Evolutionary conservation across 2,113 vertebrate species (phyloP).

Genomic region (Eulacestoma nigropectus): DNA sequence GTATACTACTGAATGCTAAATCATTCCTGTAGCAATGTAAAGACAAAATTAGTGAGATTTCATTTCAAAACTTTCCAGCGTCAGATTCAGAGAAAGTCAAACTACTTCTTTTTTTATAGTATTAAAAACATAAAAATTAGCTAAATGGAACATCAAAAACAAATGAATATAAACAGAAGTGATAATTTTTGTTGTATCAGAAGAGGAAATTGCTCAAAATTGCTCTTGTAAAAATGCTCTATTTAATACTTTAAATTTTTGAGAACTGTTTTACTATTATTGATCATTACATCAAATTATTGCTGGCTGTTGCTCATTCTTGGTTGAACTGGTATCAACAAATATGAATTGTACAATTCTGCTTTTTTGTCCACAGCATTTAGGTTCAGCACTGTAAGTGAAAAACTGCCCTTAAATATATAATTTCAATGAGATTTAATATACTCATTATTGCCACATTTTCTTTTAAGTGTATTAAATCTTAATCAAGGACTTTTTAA

Average conservation of each 20-base stretch:
- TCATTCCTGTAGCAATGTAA: not conserved
- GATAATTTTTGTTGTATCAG: not conserved
- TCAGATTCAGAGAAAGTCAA: not conserved
- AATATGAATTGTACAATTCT: not conserved
- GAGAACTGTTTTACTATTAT: not conserved
- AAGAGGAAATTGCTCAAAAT: not conserved
- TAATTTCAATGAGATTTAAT: not conserved
- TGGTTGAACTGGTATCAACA: not conserved
- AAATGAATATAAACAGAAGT: not conserved
- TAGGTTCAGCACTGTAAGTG: not conserved
- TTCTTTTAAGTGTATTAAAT: not conserved
- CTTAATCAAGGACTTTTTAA: not conserved
- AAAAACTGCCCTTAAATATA: not conserved
- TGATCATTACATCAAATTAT: not conserved
- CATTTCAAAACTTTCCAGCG: not conserved
- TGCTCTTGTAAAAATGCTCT: not conserved
- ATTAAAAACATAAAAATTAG: not conserved
- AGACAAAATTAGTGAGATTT: not conserved
- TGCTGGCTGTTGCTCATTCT: not conserved
- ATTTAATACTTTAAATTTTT: not conserved
- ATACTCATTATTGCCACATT: not conserved
- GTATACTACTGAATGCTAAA: not conserved
- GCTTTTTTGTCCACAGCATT: not conserved
- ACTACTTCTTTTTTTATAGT: not conserved
- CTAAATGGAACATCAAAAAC: not conserved